Evolutionary conservation across 1,140 invertebrate species (phyloP), one percentile per base, ranked within the genome.

Genomic region (Trichomalopsis sarcophagae): DNA sequence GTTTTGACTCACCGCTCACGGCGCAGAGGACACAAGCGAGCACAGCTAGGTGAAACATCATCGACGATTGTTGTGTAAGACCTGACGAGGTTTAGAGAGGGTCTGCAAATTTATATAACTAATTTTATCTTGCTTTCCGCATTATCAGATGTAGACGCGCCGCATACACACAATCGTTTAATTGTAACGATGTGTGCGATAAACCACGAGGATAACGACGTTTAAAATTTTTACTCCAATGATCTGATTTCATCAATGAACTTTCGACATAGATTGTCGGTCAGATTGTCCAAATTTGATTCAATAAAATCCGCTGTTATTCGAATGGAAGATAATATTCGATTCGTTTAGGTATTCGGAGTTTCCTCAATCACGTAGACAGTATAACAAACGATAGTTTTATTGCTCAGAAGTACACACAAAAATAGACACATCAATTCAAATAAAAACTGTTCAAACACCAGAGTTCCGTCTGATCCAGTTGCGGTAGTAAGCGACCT

Each of bases 401-500:
- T 55, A 55, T 55, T 55, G 50, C 13, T 55, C 17, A 17, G 17
- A 55, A 17, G 13, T 55, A 55, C 50, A 55, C 11, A 2, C 14
- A 55, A 17, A 17, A 55, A 17, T 1, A 55, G 50, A 5, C 17
- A 55, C 17, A 11, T 55, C 11, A 55, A 17, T 55, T 55, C 13
- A 55, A 55, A 0, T 27, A 62, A 23, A 1, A 21, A 10, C 4
- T 55, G 50, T 2, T 81, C 36, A 81, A 81, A 81, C 80, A 21
- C 66, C 66, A 36, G 55, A 27, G 13, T 81, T 14, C 36, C 2
- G 7, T 13, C 36, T 44, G 17, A 81, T 71, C 55, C 80, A 68
- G 80, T 81, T 55, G 21, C 68, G 50, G 36, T 71, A 66, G 55
- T 44, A 69, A 44, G 76, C 76, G 13, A 78, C 44, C 55, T 78